Conservation (phyloP, 2,797 vertebrate genomes). For the Sebastes reedi region DNA sequence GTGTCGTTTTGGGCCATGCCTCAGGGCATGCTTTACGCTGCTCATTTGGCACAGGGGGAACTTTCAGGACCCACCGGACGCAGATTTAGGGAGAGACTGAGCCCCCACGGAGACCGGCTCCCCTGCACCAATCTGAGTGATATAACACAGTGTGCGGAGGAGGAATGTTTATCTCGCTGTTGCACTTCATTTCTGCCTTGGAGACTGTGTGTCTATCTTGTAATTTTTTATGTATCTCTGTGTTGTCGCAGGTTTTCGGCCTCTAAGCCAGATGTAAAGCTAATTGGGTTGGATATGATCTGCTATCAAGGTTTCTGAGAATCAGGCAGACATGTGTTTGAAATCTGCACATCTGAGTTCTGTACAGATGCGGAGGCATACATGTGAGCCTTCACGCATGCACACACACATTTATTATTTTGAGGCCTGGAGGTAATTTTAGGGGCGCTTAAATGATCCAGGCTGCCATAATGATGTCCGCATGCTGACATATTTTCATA, state of each 20-base stretch:
- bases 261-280: conserved; percentile 53
- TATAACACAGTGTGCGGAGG: conserved; percentile 49
- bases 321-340: conserved; percentile 61
- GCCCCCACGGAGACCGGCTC: conserved; percentile 40
- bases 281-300: conserved; percentile 65
- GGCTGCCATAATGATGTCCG: conserved; percentile 69
- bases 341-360: conserved; percentile 66
- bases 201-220: conserved; percentile 42
- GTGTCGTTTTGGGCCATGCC: conserved; percentile 65
- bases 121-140: conserved; percentile 41
- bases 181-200: conserved; percentile 11
- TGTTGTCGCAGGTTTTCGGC: conserved; percentile 22
- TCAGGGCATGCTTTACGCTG: conserved; percentile 68
- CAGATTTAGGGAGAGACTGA: conserved; percentile 62
- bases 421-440: conserved; percentile 68
- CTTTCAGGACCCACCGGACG: conserved; percentile 63
- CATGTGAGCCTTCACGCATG: conserved; percentile 38
- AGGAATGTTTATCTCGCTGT: conserved; percentile 38
- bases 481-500: conserved; percentile 72
- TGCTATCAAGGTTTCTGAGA: conserved; percentile 50
- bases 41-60: conserved; percentile 73
- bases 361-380: conserved; percentile 44
- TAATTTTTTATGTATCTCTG: conserved; percentile 33
- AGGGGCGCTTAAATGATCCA: conserved; percentile 63
- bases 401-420: conserved; percentile 55